Evolutionary conservation across 2,888 invertebrate species (phyloP).

Genomic region (Scrobipalpa costella): DNA sequence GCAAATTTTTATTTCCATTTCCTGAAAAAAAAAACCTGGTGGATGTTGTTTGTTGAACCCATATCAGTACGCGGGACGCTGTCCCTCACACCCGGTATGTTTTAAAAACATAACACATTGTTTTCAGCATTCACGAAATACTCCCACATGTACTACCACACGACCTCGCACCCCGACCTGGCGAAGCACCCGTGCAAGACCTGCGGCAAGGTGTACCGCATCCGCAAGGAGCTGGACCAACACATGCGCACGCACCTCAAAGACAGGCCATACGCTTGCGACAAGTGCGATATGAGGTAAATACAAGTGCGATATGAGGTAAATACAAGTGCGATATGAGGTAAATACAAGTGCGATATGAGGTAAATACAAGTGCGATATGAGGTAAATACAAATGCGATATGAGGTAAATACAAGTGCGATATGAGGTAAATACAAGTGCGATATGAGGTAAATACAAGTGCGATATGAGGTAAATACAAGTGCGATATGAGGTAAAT

Average conservation of each 20-base stretch:
- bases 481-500: slow-evolving; percentile 34
- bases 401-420: slow-evolving; percentile 35
- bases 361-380: slow-evolving; percentile 35
- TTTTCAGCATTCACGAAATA: slow-evolving; percentile 30
- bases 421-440: slow-evolving; percentile 34
- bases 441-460: slow-evolving; percentile 35
- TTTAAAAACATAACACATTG: too few relatives aligned
- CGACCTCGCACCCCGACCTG: slow-evolving; percentile 33
- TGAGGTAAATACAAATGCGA: slow-evolving; percentile 35
- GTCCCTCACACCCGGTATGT: too few relatives aligned
- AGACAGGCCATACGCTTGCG: slow-evolving; percentile 34
- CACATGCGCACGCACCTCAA: slow-evolving; percentile 32
- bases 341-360: slow-evolving; percentile 34
- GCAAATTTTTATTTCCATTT: too few relatives aligned
- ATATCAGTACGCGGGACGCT: too few relatives aligned
- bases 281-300: slow-evolving; percentile 35
- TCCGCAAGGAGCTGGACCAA: slow-evolving; percentile 32
- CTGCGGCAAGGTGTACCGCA: slow-evolving; percentile 35
- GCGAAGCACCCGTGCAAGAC: slow-evolving; percentile 33
- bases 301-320: neutral
- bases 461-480: slow-evolving; percentile 35
- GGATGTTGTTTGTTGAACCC: too few relatives aligned
- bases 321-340: slow-evolving; percentile 35
- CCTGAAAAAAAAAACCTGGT: too few relatives aligned
- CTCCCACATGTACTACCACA: slow-evolving; percentile 33